Evolutionary conservation across 2,888 invertebrate genomes (phyloP).

Genomic region (Cheilosia scutellata): DNA sequence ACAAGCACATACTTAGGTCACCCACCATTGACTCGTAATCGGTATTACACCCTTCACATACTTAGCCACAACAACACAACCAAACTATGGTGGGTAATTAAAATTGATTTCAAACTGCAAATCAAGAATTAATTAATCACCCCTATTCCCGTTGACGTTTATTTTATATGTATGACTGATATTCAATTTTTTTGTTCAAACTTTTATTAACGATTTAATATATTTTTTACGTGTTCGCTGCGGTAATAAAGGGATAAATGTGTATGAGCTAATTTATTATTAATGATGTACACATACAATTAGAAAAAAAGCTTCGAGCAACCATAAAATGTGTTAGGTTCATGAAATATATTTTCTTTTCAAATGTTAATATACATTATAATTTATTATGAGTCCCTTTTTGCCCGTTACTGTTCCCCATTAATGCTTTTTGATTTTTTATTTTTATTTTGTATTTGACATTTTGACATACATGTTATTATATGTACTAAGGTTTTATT

Average conservation of each 20-base stretch:
- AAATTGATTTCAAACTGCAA: no score
- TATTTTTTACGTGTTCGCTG: no score
- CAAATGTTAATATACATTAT: slow-evolving; percentile 59
- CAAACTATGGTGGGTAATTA: no score
- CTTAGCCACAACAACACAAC: no score
- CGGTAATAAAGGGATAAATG: background rate
- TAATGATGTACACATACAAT: background rate
- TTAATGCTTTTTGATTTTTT: slow-evolving; percentile 45
- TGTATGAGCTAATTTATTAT: background rate
- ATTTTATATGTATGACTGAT: background rate
- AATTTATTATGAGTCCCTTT: slow-evolving; percentile 62
- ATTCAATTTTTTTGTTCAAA: background rate
- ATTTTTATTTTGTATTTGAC: slow-evolving; percentile 15
- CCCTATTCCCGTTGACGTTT: no score
- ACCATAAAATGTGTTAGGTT: slow-evolving; percentile 41
- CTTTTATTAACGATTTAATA: background rate
- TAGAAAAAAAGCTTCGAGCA: background rate
- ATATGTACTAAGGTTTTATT: slow-evolving; percentile 47
- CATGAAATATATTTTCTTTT: slow-evolving; percentile 67
- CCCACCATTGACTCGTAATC: no score
- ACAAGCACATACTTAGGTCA: no score
- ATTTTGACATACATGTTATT: slow-evolving; percentile 45
- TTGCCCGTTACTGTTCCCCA: slow-evolving; percentile 59
- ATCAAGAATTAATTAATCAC: no score
- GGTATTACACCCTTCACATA: no score